Evolutionary conservation across 2,797 vertebrate genomes (phyloP), one percentile per base, ranked within the genome.

Genomic region (Lerista edwardsae): DNA sequence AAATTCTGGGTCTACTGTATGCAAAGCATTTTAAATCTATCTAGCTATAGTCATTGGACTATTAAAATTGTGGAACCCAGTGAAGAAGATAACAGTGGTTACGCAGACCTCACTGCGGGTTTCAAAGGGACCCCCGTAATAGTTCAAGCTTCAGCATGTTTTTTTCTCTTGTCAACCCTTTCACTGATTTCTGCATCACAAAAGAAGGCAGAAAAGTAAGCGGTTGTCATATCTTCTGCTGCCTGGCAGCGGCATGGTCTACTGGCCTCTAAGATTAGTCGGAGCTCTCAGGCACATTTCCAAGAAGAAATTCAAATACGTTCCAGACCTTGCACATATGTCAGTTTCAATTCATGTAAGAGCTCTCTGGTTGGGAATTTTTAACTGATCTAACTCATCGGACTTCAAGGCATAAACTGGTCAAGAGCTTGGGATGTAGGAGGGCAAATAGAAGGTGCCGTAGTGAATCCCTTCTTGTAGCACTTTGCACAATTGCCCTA

Each of bases 231-330:
- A 6, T 39, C 44, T 29, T 31, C 62, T 44, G 41, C 14, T 17
- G 73, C 9, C 6, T 1, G 36, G 55, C 29, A 57, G 36, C 31
- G 9, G 41, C 29, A 51, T 11, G 34, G 23, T 34, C 76, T 73
- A 86, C 69, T 0, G 0, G 62, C 75, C 51, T 72, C 83, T 84
- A 2, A 89, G 77, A 91, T 80, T 78, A 85, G 29, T 17, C 27
- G 29, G 75, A 78, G 80, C 84, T 25, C 92, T 87, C 86, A 75
- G 91, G 85, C 83, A 88, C 15, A 0, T 0, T 89, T 86, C 86
- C 89, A 91, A 74, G 25, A 84, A 55, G 44, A 88, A 92, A 92
- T 89, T 88, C 88, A 93, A 71, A 92, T 86, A 91, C 87, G 77
- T 87, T 90, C 84, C 89, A 88, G 85, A 82, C 11, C 25, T 59